A percentile compares a stretch with the other conserved stretches of the same genome.
Evolutionary conservation across 2,797 vertebrate genomes (phyloP).

Genomic region (Sebastiscus albofasciatus): DNA sequence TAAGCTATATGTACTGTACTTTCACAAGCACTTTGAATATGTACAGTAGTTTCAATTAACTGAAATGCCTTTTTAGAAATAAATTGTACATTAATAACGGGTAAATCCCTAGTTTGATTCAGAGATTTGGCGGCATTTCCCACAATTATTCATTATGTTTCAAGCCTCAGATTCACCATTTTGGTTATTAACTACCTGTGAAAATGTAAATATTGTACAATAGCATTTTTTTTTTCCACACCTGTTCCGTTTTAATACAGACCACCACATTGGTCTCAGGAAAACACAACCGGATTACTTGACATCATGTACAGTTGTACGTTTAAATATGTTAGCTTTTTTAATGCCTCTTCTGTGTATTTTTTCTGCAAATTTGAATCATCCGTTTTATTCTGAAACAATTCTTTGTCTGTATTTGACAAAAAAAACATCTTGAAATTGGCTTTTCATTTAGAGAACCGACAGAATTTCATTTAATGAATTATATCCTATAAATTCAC

Average conservation of each 20-base stretch:
- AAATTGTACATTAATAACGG: not conserved
- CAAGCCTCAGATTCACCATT: not conserved
- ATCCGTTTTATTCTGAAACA: not conserved
- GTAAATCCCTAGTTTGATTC: constrained; percentile 1
- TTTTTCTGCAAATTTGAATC: not conserved
- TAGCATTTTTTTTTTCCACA: not conserved
- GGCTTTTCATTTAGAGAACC: not conserved
- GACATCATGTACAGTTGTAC: constrained; percentile 15
- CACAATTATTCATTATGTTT: not conserved
- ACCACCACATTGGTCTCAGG: not conserved
- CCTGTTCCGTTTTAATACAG: not conserved
- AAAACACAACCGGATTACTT: not conserved
- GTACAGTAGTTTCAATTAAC: constrained; percentile 1
- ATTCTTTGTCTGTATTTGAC: not conserved
- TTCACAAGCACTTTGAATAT: constrained; percentile 33
- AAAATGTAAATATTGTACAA: constrained; percentile 55
- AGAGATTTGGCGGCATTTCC: not conserved
- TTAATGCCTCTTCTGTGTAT: not conserved
- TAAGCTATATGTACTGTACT: not conserved
- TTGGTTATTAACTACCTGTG: constrained; percentile 5
- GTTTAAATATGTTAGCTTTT: not conserved
- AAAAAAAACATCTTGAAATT: not conserved
- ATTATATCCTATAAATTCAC: not conserved
- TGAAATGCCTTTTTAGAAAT: constrained; percentile 2
- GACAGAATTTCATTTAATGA: not conserved